Percentiles rank a stretch among this genome's conserved stretches.
These are phyloP conservation scores for Pseudomyrmex flavicornis DNA, from an alignment of 1,140 invertebrate species.

Conservation along the genomic window DNA sequence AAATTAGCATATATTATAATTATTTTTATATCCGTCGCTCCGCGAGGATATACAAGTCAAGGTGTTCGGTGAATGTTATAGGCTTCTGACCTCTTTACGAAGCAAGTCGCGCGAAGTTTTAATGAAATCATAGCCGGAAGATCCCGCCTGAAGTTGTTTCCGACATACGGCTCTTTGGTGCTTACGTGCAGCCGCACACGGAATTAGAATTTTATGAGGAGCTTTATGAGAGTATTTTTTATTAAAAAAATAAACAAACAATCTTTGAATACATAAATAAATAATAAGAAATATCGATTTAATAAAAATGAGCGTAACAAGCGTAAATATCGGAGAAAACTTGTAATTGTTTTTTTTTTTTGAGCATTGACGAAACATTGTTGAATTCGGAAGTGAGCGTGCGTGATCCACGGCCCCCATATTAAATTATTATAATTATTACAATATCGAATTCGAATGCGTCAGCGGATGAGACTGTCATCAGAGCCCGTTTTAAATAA, in stretches of 20 bases:
- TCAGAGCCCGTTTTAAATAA: not conserved
- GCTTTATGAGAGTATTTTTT: not conserved
- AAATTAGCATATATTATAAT: constrained; percentile 7
- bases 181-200: constrained; percentile 18
- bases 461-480: not conserved
- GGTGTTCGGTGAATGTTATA: constrained; percentile 12
- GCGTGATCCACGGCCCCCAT: too few species aligned
- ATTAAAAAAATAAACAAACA: constrained; percentile 6
- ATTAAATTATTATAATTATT: constrained; percentile 25
- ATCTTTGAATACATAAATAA: too few species aligned
- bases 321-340: too few species aligned
- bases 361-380: too few species aligned
- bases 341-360: too few species aligned
- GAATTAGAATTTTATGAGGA: constrained; percentile 25
- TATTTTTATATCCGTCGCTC: not conserved
- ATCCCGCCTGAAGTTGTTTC: constrained; percentile 37
- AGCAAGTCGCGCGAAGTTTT: constrained; percentile 44
- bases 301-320: too few species aligned
- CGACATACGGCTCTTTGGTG: constrained; percentile 19
- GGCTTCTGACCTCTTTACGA: not conserved
- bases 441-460: not conserved
- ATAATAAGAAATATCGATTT: too few species aligned
- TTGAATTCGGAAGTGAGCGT: not conserved
- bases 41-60: not conserved
- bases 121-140: constrained; percentile 54